phyloP scores from a whole-genome alignment of 2,888 invertebrate genomes.

The Microplitis deprimator region DNA sequence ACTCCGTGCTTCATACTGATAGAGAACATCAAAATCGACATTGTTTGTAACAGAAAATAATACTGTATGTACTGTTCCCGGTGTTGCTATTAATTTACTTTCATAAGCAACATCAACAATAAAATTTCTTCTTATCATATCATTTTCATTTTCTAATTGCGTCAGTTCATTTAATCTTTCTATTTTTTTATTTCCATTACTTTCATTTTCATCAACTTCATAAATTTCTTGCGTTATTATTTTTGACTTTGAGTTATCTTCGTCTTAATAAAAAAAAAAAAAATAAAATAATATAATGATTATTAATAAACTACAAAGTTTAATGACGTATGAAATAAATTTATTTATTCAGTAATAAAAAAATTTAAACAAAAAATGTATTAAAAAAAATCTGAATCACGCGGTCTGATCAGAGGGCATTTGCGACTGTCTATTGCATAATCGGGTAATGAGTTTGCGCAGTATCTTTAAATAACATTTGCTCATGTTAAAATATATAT shows the following conservation, averaged over 20 bases:
- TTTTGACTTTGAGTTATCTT: not conserved
- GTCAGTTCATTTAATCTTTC: constrained; percentile 55
- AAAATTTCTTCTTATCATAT: constrained; percentile 13
- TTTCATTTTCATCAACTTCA: not conserved
- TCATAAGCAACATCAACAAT: constrained; percentile 47
- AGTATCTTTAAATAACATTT: not conserved
- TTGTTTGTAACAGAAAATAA: constrained; percentile 83
- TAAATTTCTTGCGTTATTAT: not conserved
- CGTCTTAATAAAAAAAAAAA: not conserved
- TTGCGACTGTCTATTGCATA: not conserved
- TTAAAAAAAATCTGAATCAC: not conserved
- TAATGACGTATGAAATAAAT: not conserved
- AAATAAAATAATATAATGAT: too few species aligned
- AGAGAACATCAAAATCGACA: constrained; percentile 73
- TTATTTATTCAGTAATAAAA: not conserved
- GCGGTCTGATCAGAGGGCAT: not conserved
- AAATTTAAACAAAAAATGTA: not conserved
- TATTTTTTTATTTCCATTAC: constrained; percentile 35
- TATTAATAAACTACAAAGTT: not conserved
- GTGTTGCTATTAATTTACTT: constrained; percentile 54
- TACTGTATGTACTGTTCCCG: constrained; percentile 68
- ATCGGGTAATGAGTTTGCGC: constrained; percentile 5
- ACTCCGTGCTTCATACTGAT: constrained; percentile 77
- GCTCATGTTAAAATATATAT: not conserved
- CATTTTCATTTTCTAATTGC: constrained; percentile 39